A percentile compares a stretch with the other conserved stretches of the same genome.
Evolutionary conservation across 2,888 invertebrate species (phyloP).

Genomic region (Romanomermis culicivorax): DNA sequence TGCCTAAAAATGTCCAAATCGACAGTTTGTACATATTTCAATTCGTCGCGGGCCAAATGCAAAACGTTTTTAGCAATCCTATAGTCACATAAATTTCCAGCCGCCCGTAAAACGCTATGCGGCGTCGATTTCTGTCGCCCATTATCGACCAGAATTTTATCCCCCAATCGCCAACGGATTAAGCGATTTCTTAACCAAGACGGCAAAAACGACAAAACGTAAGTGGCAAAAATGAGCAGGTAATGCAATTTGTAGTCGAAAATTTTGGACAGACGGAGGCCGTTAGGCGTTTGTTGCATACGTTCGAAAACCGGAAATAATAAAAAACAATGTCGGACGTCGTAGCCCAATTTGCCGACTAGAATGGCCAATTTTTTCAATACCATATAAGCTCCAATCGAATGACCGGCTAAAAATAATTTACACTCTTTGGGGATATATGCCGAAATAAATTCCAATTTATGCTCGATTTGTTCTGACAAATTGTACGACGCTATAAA

Average conservation of each 20-base stretch:
- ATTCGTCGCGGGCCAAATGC: neutral
- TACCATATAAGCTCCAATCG: conserved; percentile 5
- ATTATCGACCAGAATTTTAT: neutral
- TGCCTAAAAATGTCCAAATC: conserved; percentile 27
- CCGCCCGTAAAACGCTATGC: too few relatives aligned
- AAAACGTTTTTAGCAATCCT: conserved; percentile 1
- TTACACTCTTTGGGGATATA: neutral
- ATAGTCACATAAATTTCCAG: too few relatives aligned
- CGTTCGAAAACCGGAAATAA: conserved; percentile 5
- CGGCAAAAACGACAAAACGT: neutral
- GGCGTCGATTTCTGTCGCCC: too few relatives aligned
- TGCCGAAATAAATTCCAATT: neutral
- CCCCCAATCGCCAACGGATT: neutral
- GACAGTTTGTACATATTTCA: neutral
- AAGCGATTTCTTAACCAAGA: neutral
- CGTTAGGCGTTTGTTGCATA: conserved; percentile 2
- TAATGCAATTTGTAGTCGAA: conserved; percentile 14
- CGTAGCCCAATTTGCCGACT: neutral
- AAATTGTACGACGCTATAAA: too few relatives aligned
- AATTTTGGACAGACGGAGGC: neutral
- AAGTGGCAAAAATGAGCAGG: neutral
- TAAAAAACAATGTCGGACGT: neutral
- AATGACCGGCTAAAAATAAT: conserved; percentile 3
- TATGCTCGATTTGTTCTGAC: neutral
- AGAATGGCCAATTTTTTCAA: neutral